These are phyloP conservation scores for Panthera tigris DNA, from an alignment of 2,113 vertebrate genomes.

Conservation along the genomic window DNA sequence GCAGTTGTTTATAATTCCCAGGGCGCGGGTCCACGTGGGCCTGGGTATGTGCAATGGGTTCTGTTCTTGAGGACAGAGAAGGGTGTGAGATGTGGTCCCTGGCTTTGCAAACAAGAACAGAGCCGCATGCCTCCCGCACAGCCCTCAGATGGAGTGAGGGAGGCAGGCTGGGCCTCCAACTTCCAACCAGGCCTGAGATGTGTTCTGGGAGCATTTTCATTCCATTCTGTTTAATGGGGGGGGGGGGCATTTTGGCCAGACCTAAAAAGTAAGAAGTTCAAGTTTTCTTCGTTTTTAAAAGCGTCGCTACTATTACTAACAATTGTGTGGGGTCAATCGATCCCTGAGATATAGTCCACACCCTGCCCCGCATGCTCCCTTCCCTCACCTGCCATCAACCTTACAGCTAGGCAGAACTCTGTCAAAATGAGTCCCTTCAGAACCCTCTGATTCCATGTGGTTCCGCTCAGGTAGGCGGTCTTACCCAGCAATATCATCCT, in stretches of 20 bases:
- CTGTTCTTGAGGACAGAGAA: conserved; percentile 22
- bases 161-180: background rate
- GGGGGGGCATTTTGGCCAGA: background rate
- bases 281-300: background rate
- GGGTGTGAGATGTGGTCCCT: background rate
- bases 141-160: background rate
- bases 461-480: background rate
- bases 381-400: background rate
- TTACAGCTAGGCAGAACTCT: background rate
- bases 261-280: background rate
- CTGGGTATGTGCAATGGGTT: background rate
- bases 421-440: background rate
- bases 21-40: background rate
- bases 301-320: background rate
- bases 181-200: background rate
- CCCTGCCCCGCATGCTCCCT: background rate
- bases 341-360: background rate
- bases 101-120: background rate
- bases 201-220: background rate
- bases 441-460: background rate
- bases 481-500: background rate
- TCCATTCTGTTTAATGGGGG: background rate
- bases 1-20: background rate
- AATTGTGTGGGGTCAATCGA: background rate
- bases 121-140: no score